Percentiles rank a stretch among this genome's conserved stretches.
Evolutionary conservation across 2,797 vertebrate genomes (phyloP).

Genomic region (Octomys mimax): DNA sequence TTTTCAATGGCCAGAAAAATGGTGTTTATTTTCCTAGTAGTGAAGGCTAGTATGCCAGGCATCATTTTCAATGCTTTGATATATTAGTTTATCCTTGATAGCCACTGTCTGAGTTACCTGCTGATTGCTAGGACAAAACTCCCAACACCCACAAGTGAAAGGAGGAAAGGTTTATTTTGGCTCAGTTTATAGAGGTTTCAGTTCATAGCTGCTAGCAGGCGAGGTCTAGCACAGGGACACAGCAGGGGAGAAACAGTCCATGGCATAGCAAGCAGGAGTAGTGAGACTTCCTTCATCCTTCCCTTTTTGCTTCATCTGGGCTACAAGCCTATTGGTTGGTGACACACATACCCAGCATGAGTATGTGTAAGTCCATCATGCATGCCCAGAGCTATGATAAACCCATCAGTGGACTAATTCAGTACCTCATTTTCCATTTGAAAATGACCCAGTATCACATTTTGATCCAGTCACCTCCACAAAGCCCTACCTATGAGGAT

Average conservation of each 20-base stretch:
- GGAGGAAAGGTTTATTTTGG: neutral
- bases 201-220: neutral
- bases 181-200: neutral
- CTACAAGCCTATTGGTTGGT: neutral
- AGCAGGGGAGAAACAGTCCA: neutral
- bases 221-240: neutral
- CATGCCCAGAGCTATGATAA: neutral
- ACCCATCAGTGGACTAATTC: neutral
- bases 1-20: constrained; percentile 38
- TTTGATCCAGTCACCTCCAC: neutral
- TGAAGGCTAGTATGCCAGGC: neutral
- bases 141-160: neutral
- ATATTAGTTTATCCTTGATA: neutral
- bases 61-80: neutral
- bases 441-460: neutral
- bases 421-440: neutral
- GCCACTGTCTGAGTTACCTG: neutral
- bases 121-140: neutral
- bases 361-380: neutral
- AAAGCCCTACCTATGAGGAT: neutral
- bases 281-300: neutral
- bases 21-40: constrained; percentile 1
- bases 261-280: neutral
- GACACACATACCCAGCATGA: neutral
- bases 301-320: neutral